phyloP scores from a whole-genome alignment of 1,140 invertebrate species.

The Pentalonia nigronervosa region DNA sequence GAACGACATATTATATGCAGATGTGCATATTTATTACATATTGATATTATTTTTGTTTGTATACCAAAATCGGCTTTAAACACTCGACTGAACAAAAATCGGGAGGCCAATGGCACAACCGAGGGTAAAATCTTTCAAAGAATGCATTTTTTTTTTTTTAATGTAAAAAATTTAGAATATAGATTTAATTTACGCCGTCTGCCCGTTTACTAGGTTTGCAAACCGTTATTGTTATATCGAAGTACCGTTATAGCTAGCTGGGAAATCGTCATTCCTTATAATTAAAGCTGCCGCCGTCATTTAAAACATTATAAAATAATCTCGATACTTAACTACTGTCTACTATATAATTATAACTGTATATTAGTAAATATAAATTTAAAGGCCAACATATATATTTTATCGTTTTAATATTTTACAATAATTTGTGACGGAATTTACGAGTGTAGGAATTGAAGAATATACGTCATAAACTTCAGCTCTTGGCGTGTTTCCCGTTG shows the following conservation, averaged over 20 bases:
- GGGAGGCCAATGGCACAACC: neutral
- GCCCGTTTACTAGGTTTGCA: neutral
- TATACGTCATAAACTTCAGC: neutral
- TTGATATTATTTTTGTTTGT: neutral
- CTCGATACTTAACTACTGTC: neutral
- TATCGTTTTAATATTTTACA: neutral
- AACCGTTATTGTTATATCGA: neutral
- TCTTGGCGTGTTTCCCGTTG: neutral
- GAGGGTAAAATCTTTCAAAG: neutral
- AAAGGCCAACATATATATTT: neutral
- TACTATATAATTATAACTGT: neutral
- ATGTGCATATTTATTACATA: neutral
- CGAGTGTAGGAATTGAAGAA: neutral
- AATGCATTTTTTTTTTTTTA: neutral
- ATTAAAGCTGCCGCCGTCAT: neutral
- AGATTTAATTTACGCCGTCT: neutral
- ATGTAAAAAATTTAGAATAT: neutral
- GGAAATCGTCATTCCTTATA: neutral
- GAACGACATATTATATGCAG: neutral
- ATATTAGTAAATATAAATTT: neutral
- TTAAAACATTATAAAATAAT: constrained; percentile 1
- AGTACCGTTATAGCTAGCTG: neutral
- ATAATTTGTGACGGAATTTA: neutral
- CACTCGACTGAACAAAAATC: neutral
- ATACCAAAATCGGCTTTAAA: too few species aligned